Base-by-base conservation (phyloP, 2,888 invertebrate genomes). In the Bugulina stolonifera region DNA sequence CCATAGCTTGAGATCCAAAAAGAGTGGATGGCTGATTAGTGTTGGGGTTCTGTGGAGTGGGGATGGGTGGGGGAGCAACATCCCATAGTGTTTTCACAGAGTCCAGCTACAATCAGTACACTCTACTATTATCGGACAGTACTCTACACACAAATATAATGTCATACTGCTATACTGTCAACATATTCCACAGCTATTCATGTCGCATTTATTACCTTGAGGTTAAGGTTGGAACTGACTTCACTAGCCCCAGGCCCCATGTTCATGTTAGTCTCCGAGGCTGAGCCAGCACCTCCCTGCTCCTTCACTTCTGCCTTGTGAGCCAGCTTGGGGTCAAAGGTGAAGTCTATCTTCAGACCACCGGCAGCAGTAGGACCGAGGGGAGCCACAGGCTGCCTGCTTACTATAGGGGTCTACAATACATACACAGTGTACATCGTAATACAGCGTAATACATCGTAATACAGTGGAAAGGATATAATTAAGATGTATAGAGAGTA, bases 311-410 rank as follows among this genome's bases (percentile, higher is more conserved):
- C n/a, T n/a, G n/a, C n/a, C n/a, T n/a, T n/a, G n/a, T n/a, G n/a
- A 18, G 80, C 81, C 78, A 93, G 87, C 78, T 92, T 92, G 25
- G 91, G 90, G 80, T 93, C 93, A 83, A 94, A 94, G 25, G 90
- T 90, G 83, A 95, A 95, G 84, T 94, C 93, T 73, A 95, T 86
- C 84, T 94, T 94, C 89, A 94, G 92, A 3, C 10, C 5, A 32
- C 64, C 32, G 18, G 10, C 64, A 14, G 64, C 10, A 10, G 64
- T 14, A 10, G 27, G 10, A 3, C 3, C 3, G 55, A 5, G 5
- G 64, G 64, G 32, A 14, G 10, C 27, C 5, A 32, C 25, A 55
- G 55, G 14, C 5, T 5, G 3, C 18, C 43, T 43, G 43, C 10
- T 43, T 18, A 18, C 18, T 5, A 43, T 43, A 18, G 43, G 43